Evolutionary conservation across 2,888 invertebrate genomes (phyloP), one percentile per base, ranked within the genome.

Genomic region (Allygus modestus): DNA sequence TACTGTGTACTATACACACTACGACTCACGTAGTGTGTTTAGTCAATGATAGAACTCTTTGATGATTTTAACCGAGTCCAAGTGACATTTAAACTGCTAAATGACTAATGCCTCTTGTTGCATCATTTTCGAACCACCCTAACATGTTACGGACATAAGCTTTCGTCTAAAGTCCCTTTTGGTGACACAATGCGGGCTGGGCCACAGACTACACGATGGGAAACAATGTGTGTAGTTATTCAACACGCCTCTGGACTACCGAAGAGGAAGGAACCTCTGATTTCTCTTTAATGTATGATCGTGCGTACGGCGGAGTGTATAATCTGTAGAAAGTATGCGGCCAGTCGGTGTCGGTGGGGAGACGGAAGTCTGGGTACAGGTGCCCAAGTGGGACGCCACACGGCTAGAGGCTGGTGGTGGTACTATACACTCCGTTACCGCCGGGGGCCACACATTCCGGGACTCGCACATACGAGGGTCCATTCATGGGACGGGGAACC

Each of bases 311-410:
- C 58, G 65, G 65, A 65, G 65, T 11, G 65, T 28, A 65, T 65
- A 65, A 65, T 65, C 65, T 65, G 65, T 65, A 58, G 65, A 65
- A 65, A 65, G 65, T 65, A 65, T 65, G 65, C 28, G 65, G 65
- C 28, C 31, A 31, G 58, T 9, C 51, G 51, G 51, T 58, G 58
- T 11, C 51, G 23, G 54, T 46, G 54, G 23, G 65, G 65, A 65
- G 28, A 65, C 65, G 65, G 65, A 65, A 65, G 65, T 65, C 15
- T 65, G 65, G 65, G 26, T 31, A 65, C 65, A 65, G 65, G 65
- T 65, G 65, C 65, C 17, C 31, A 28, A 65, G 65, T 65, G 31
- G 65, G 65, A 26, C 65, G 28, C 0, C 1, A 2, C 23, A 28
- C 17, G 31, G 20, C 65, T 28, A 1, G 12, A 15, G 31, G 65